Evolutionary conservation across 2,888 invertebrate species (phyloP).

Genomic region (Troides aeacus): DNA sequence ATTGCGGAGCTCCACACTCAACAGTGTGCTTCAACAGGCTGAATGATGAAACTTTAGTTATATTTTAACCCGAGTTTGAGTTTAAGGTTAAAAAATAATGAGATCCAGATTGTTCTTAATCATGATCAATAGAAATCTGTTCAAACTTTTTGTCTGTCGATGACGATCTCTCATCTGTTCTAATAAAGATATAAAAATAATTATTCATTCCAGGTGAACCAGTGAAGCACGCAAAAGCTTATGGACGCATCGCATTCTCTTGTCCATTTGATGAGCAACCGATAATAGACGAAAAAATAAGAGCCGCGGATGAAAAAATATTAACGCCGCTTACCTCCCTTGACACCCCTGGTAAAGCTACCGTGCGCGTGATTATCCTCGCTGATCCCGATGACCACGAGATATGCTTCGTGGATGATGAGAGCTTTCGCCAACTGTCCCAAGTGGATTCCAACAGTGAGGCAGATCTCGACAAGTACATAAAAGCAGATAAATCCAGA

Average conservation of each 20-base stretch:
- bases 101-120: no score
- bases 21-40: no score
- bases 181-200: not conserved
- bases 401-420: slow-evolving; percentile 99
- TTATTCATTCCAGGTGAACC: slow-evolving; percentile 71
- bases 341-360: slow-evolving; percentile 98
- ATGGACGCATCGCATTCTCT: slow-evolving; percentile 97
- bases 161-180: no score
- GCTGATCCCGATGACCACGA: slow-evolving; percentile 99
- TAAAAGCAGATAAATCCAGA: slow-evolving; percentile 83
- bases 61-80: no score
- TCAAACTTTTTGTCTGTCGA: no score
- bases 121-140: no score
- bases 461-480: slow-evolving; percentile 87
- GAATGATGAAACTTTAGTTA: no score
- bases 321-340: slow-evolving; percentile 94
- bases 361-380: slow-evolving; percentile 96
- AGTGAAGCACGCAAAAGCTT: slow-evolving; percentile 92
- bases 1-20: no score
- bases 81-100: no score
- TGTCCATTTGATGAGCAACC: slow-evolving; percentile 89
- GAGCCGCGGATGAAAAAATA: slow-evolving; percentile 85
- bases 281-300: slow-evolving; percentile 86
- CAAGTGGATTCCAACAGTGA: slow-evolving; percentile 91
- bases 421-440: slow-evolving; percentile 93